Conservation (phyloP, 2,888 invertebrate species). For the Cheilosia scutellata region DNA sequence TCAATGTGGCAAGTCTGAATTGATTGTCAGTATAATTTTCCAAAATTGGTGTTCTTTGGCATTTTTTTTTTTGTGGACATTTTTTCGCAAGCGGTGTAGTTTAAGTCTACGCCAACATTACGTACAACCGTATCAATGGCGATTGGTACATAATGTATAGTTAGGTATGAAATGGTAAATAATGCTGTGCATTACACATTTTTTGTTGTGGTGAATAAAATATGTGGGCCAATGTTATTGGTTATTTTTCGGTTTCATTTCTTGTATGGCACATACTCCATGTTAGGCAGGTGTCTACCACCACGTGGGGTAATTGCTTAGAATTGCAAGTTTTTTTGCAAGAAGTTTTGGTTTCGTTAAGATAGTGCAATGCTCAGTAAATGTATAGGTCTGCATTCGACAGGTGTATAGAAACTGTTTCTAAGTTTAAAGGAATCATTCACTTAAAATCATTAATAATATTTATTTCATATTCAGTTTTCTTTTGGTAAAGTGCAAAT, state of each 20-base stretch:
- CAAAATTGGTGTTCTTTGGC: slow-evolving; percentile 31
- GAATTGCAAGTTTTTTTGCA: too few relatives aligned
- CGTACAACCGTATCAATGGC: neutral
- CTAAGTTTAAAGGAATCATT: too few relatives aligned
- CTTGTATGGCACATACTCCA: slow-evolving; percentile 1
- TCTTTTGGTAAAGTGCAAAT: too few relatives aligned
- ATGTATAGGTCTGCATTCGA: too few relatives aligned
- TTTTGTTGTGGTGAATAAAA: slow-evolving; percentile 9
- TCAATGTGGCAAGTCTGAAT: slow-evolving; percentile 20
- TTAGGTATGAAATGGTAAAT: slow-evolving; percentile 6
- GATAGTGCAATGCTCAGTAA: too few relatives aligned
- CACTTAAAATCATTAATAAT: too few relatives aligned
- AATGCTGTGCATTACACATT: slow-evolving; percentile 12
- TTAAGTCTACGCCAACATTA: neutral
- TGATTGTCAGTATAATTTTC: slow-evolving; percentile 41
- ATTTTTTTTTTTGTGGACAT: slow-evolving; percentile 4
- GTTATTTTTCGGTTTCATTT: slow-evolving; percentile 18
- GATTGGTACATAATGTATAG: neutral
- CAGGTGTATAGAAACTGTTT: too few relatives aligned
- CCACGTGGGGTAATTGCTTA: neutral
- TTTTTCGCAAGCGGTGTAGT: neutral
- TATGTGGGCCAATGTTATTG: slow-evolving; percentile 60
- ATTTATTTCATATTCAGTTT: too few relatives aligned
- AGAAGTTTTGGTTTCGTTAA: too few relatives aligned
- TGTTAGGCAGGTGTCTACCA: slow-evolving; percentile 2